Conservation (phyloP, 2,888 invertebrate species). For the Busseola fusca region DNA sequence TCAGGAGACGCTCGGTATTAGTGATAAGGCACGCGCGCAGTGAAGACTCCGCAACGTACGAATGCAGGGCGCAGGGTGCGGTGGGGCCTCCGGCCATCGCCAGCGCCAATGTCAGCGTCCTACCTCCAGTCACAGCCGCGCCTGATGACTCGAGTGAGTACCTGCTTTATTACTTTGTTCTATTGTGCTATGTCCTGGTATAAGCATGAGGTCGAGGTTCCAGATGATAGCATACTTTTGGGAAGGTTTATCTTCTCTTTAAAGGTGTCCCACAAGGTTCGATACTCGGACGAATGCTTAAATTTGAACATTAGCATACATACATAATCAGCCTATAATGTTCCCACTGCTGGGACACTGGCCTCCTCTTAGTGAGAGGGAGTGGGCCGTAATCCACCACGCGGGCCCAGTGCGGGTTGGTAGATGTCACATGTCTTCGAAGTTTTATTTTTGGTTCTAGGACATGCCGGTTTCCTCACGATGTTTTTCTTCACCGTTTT, state of each 20-base stretch:
- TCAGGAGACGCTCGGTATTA: conserved; percentile 95
- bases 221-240: not conserved
- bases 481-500: too few relatives aligned
- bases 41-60: conserved; percentile 94
- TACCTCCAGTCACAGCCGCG: conserved; percentile 76
- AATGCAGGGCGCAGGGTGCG: conserved; percentile 94
- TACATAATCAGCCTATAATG: too few relatives aligned
- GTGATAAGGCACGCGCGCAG: conserved; percentile 92
- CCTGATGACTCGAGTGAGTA: conserved; percentile 87
- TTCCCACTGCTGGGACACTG: too few relatives aligned
- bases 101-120: conserved; percentile 87
- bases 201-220: not conserved
- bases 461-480: too few relatives aligned
- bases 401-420: too few relatives aligned
- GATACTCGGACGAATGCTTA: not conserved
- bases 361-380: too few relatives aligned
- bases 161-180: not conserved
- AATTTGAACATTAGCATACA: not conserved
- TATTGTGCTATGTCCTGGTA: not conserved
- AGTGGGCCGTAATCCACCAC: too few relatives aligned
- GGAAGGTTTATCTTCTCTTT: not conserved
- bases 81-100: conserved; percentile 89
- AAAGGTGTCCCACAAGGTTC: conserved; percentile 2
- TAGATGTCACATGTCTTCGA: too few relatives aligned
- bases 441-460: too few relatives aligned